These are phyloP conservation scores for Orthosia incerta DNA, from an alignment of 2,888 invertebrate species.

Conservation along the genomic window DNA sequence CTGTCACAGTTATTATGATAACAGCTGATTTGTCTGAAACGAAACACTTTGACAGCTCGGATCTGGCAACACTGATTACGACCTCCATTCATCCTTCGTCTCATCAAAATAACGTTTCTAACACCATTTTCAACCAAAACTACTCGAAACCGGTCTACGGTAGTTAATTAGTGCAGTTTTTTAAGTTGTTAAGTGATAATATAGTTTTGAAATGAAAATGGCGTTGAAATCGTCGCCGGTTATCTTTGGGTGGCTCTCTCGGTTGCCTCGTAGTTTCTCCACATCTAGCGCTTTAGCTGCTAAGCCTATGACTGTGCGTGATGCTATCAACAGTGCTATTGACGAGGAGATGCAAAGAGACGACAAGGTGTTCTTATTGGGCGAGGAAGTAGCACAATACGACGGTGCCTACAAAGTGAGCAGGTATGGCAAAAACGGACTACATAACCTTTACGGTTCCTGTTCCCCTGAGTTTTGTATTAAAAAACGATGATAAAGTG, in stretches of 20 bases:
- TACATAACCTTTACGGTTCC: conserved; percentile 59
- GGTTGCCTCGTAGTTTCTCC: conserved; percentile 84
- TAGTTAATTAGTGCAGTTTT: conserved; percentile 69
- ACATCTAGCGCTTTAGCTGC: conserved; percentile 82
- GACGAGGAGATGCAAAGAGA: conserved; percentile 99
- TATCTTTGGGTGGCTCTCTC: conserved; percentile 77
- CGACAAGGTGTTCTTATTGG: conserved; percentile 97
- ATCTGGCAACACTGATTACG: conserved; percentile 65
- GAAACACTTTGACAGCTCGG: background rate
- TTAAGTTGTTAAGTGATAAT: conserved; percentile 68
- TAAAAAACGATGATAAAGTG: background rate
- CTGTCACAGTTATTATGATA: background rate
- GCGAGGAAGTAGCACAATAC: conserved; percentile 99
- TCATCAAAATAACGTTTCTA: conserved; percentile 75
- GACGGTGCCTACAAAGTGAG: conserved; percentile 99
- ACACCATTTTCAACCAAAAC: conserved; percentile 77
- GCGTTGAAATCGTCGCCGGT: conserved; percentile 88
- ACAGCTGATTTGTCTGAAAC: background rate
- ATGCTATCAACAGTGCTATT: conserved; percentile 98
- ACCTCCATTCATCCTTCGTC: conserved; percentile 90
- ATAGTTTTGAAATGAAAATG: conserved; percentile 79
- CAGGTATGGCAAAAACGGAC: conserved; percentile 75
- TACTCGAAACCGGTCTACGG: conserved; percentile 65
- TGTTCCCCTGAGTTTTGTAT: conserved; percentile 13
- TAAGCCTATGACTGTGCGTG: conserved; percentile 97